These are phyloP conservation scores for Phoenicopterus ruber DNA, from an alignment of 2,113 vertebrate species.

Conservation along the genomic window DNA sequence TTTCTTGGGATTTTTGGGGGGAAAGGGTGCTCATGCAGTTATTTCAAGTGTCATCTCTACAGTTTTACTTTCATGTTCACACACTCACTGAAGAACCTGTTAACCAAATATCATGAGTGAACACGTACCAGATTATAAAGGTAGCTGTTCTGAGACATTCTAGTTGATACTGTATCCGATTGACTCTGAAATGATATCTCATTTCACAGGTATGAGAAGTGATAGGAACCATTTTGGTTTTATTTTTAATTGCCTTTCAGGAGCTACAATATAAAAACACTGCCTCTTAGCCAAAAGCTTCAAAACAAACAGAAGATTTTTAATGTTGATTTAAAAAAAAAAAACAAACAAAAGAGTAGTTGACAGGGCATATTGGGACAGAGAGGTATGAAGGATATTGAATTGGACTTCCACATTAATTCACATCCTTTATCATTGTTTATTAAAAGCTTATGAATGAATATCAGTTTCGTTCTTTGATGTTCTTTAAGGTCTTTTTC, in stretches of 20 bases:
- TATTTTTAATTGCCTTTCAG: neutral
- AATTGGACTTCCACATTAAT: neutral
- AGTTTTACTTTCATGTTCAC: neutral
- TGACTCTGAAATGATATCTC: neutral
- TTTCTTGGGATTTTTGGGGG: rapidly evolving
- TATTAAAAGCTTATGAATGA: neutral
- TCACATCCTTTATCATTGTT: neutral
- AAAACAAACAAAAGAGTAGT: neutral
- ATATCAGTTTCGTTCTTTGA: neutral
- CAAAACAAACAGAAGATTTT: neutral
- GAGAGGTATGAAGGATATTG: neutral
- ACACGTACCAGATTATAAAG: neutral
- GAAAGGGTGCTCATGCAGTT: neutral
- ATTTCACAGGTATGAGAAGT: neutral
- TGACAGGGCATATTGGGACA: neutral
- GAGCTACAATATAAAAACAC: neutral
- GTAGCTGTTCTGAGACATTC: neutral
- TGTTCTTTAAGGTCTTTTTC: neutral
- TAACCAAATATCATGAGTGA: neutral
- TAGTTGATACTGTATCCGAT: neutral
- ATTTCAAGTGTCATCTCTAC: neutral
- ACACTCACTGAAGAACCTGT: neutral
- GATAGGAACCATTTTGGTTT: neutral
- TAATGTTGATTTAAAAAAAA: neutral
- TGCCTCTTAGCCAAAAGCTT: neutral